Conservation (phyloP, 1,140 invertebrate species). For the Popillia japonica region DNA sequence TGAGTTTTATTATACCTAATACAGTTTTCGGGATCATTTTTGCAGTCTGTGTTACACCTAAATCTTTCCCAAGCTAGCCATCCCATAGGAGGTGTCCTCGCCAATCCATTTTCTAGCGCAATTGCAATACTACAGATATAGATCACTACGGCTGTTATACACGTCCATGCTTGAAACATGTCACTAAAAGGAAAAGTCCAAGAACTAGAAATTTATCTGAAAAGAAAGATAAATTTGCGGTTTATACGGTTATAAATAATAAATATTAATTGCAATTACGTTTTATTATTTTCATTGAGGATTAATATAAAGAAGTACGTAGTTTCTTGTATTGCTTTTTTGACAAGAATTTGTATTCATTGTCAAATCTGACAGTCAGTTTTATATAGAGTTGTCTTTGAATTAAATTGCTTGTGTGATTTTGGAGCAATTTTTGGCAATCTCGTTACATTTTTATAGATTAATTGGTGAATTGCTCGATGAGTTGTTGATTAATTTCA, state of each 20-base stretch:
- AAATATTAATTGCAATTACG: too few species aligned
- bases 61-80: conserved; percentile 96
- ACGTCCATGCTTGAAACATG: conserved; percentile 55
- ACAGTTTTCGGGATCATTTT: conserved; percentile 90
- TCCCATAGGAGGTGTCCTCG: conserved; percentile 80
- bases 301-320: not conserved
- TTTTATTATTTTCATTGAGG: not conserved
- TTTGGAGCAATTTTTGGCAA: too few species aligned
- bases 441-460: too few species aligned
- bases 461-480: too few species aligned
- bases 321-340: not conserved
- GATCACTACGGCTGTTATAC: conserved; percentile 49
- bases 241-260: too few species aligned
- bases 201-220: conserved; percentile 30
- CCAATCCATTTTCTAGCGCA: conserved; percentile 83
- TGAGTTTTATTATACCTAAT: conserved; percentile 73
- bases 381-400: not conserved
- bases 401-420: too few species aligned
- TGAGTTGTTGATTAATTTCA: not conserved
- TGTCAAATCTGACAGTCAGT: not conserved
- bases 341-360: not conserved
- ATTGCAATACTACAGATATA: conserved; percentile 47
- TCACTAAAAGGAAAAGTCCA: conserved; percentile 43
- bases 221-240: not conserved
- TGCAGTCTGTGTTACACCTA: conserved; percentile 92